phyloP scores from a whole-genome alignment of 2,113 vertebrate genomes.

The Platycercus adscitus region DNA sequence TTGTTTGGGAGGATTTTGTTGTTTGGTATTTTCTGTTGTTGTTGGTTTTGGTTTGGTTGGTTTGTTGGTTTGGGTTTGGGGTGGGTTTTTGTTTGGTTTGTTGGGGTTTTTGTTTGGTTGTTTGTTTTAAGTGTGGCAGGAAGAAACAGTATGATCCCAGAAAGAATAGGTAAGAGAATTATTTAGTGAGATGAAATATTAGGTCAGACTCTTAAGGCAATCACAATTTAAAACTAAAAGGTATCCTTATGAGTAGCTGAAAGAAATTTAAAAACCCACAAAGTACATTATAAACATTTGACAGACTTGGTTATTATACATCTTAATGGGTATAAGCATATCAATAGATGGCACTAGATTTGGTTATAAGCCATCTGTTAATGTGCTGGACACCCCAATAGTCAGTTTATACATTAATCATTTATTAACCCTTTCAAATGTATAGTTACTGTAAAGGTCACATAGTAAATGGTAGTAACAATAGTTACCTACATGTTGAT shows the following conservation, averaged over 20 bases:
- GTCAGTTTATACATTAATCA: neutral
- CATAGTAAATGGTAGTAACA: neutral
- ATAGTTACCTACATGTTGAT: neutral
- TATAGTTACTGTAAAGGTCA: neutral
- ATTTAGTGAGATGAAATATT: neutral
- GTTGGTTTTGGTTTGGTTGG: neutral
- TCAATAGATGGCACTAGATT: neutral
- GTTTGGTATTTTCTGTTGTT: neutral
- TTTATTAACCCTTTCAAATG: neutral
- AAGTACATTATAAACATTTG: neutral
- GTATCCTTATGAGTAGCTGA: neutral
- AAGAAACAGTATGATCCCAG: neutral
- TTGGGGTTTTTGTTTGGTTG: neutral
- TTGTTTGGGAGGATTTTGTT: neutral
- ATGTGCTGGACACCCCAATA: neutral
- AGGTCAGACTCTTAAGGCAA: neutral
- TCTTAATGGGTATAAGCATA: neutral
- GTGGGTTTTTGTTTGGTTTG: too few relatives aligned
- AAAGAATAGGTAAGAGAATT: neutral
- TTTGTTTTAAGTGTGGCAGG: neutral
- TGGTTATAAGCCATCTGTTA: neutral
- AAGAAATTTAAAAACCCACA: neutral
- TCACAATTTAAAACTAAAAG: neutral
- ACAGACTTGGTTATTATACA: neutral
- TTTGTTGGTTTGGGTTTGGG: neutral